Percentiles rank a stretch among this genome's conserved stretches.
Evolutionary conservation across 1,140 invertebrate genomes (phyloP).

Genomic region (Zophobas atratus): DNA sequence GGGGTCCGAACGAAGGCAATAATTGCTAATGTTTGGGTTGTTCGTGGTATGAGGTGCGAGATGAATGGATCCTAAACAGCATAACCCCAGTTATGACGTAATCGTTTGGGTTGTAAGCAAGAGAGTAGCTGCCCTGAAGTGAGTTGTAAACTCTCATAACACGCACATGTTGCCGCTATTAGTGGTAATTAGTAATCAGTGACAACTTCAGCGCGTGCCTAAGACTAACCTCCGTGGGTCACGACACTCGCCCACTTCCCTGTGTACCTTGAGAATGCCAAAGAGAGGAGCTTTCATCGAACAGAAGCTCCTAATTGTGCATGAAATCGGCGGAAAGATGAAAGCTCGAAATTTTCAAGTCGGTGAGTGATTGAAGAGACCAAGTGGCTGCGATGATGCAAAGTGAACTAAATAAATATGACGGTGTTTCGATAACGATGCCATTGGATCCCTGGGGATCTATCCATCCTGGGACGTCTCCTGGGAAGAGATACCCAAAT

Average conservation of each 20-base stretch:
- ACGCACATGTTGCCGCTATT: constrained; percentile 60
- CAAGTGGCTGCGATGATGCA: constrained; percentile 38
- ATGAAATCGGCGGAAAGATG: constrained; percentile 20
- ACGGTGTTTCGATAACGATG: constrained; percentile 57
- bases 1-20: not conserved
- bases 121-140: constrained; percentile 49
- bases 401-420: constrained; percentile 59
- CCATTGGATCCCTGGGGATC: constrained; percentile 56
- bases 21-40: not conserved
- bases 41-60: constrained; percentile 22
- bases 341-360: constrained; percentile 10
- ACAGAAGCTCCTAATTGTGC: constrained; percentile 19
- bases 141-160: constrained; percentile 61
- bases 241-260: constrained; percentile 19
- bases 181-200: constrained; percentile 61
- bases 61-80: constrained; percentile 54
- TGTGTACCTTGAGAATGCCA: constrained; percentile 23
- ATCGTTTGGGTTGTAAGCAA: constrained; percentile 53
- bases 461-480: constrained; percentile 56
- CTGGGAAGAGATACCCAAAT: constrained; percentile 59
- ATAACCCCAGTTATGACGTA: constrained; percentile 59
- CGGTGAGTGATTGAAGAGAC: constrained; percentile 39
- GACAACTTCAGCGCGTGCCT: constrained; percentile 55
- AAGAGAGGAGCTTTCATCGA: constrained; percentile 4
- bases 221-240: constrained; percentile 31